A percentile compares a stretch with the other conserved stretches of the same genome.
Evolutionary conservation across 2,888 invertebrate species (phyloP).

Genomic region (Pterobdella sp.): DNA sequence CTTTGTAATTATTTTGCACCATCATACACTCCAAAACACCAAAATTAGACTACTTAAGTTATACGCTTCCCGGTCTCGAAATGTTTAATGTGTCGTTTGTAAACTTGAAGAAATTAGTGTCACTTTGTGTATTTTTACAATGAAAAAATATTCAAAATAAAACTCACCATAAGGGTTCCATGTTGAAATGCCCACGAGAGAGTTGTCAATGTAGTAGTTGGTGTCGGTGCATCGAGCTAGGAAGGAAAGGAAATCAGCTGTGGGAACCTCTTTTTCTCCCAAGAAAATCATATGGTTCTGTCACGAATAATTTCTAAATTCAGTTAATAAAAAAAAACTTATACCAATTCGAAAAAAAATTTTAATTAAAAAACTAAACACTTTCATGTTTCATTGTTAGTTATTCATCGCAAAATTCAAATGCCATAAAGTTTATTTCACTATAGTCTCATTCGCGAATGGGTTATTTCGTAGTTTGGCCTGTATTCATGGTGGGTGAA

Average conservation of each 20-base stretch:
- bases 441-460: too few relatives aligned
- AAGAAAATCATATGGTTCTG: conserved; percentile 53
- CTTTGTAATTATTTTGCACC: background rate
- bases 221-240: conserved; percentile 45
- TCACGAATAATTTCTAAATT: background rate
- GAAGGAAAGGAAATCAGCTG: conserved; percentile 53
- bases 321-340: too few relatives aligned
- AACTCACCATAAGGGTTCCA: conserved; percentile 52
- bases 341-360: too few relatives aligned
- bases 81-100: background rate
- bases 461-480: too few relatives aligned
- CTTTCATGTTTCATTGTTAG: too few relatives aligned
- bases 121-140: background rate
- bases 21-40: too few relatives aligned
- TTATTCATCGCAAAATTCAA: too few relatives aligned
- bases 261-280: conserved; percentile 54
- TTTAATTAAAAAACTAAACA: too few relatives aligned
- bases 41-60: too few relatives aligned
- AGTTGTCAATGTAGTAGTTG: conserved; percentile 48
- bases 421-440: too few relatives aligned
- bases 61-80: background rate
- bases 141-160: background rate
- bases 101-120: background rate
- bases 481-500: too few relatives aligned
- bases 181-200: conserved; percentile 52